Percentiles rank a stretch among this genome's conserved stretches.
These are phyloP conservation scores for Drosophila arawakana DNA, from an alignment of 1,140 invertebrate genomes.

Conservation along the genomic window DNA sequence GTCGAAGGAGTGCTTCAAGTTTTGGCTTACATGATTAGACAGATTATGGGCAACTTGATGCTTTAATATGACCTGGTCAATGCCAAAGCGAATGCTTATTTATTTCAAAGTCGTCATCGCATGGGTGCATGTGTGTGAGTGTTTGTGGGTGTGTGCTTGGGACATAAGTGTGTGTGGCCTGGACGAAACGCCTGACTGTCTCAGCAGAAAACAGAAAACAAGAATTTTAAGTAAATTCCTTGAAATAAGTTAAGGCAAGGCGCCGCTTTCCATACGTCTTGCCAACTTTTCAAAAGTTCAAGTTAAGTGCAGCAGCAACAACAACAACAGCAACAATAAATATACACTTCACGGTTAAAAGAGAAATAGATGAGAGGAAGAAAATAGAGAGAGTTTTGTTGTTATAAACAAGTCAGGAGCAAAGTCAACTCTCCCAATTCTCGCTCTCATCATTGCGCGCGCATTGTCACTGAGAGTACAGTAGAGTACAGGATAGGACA, in stretches of 20 bases:
- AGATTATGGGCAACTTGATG: slow-evolving; percentile 42
- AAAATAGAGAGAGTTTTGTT: slow-evolving; percentile 52
- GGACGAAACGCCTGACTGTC: slow-evolving; percentile 64
- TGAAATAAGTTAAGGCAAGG: slow-evolving; percentile 50
- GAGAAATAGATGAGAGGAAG: slow-evolving; percentile 4
- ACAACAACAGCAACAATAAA: slow-evolving; percentile 53
- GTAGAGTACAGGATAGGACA: neutral
- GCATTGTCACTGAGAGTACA: slow-evolving; percentile 39
- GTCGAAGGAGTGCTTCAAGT: slow-evolving; percentile 25
- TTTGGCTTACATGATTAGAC: slow-evolving; percentile 30
- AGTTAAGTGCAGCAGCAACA: slow-evolving; percentile 60
- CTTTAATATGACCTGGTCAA: slow-evolving; percentile 68
- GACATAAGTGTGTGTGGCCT: slow-evolving; percentile 30
- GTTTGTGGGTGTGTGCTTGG: slow-evolving; percentile 18
- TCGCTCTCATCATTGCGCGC: slow-evolving; percentile 58
- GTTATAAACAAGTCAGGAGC: slow-evolving; percentile 66
- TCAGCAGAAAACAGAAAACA: slow-evolving; percentile 32
- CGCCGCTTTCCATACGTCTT: slow-evolving; percentile 25
- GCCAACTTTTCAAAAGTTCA: slow-evolving; percentile 73
- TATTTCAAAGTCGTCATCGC: slow-evolving; percentile 71
- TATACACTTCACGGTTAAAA: neutral
- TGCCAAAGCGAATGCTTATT: slow-evolving; percentile 66
- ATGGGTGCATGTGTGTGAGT: slow-evolving; percentile 34
- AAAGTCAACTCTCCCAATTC: slow-evolving; percentile 44
- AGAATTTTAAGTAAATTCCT: slow-evolving; percentile 69